Percentiles rank a stretch among this genome's conserved stretches.
Evolutionary conservation across 1,140 invertebrate genomes (phyloP).

Genomic region (Elymnias hypermnestra): DNA sequence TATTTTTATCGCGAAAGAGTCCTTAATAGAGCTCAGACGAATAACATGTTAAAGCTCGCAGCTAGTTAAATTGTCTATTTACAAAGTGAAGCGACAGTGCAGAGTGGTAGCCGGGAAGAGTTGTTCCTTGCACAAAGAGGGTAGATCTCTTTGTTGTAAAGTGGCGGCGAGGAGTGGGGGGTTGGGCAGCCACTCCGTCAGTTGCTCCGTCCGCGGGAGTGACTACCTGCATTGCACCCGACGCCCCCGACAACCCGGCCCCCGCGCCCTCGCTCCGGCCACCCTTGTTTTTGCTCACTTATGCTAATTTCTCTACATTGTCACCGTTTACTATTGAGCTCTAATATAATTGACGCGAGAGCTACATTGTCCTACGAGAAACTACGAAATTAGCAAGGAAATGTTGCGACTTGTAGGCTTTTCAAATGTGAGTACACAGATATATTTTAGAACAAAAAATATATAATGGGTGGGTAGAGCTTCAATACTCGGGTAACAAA

Average conservation of each 20-base stretch:
- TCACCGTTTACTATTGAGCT: constrained; percentile 2
- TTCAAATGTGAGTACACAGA: too few species aligned
- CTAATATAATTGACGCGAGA: neutral
- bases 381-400: too few species aligned
- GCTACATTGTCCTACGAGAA: too few species aligned
- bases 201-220: too few species aligned
- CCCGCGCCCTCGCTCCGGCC: constrained; percentile 25
- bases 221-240: constrained; percentile 27
- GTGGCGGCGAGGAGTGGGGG: constrained; percentile 42
- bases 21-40: neutral
- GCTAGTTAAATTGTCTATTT: constrained; percentile 34
- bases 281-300: constrained; percentile 29
- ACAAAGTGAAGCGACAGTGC: constrained; percentile 37
- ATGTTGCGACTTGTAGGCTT: too few species aligned
- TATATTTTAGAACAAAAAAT: too few species aligned
- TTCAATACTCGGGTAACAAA: too few species aligned
- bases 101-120: constrained; percentile 55
- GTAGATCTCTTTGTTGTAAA: constrained; percentile 71
- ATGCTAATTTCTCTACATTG: constrained; percentile 20
- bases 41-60: constrained; percentile 7
- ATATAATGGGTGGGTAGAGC: too few species aligned
- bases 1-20: neutral
- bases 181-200: constrained; percentile 51
- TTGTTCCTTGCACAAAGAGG: constrained; percentile 70
- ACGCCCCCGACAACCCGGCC: constrained; percentile 8